Conservation (phyloP, 2,113 vertebrate species). For the Amphiprion percula region DNA sequence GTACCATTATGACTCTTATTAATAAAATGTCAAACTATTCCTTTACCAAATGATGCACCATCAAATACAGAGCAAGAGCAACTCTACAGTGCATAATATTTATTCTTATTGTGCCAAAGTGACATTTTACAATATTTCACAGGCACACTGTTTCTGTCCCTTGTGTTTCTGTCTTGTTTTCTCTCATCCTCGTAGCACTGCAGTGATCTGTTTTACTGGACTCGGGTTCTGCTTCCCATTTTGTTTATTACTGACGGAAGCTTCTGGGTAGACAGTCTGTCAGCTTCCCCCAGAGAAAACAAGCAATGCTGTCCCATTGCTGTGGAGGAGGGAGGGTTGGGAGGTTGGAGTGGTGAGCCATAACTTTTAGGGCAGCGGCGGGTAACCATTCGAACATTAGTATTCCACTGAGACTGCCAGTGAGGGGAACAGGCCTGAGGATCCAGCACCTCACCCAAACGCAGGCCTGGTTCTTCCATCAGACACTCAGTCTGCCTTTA, state of each 20-base stretch:
- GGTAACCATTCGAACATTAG: slow-evolving; percentile 75
- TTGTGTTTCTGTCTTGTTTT: slow-evolving; percentile 1
- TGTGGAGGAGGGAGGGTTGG: slow-evolving; percentile 2
- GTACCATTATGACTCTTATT: no score
- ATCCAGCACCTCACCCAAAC: slow-evolving; percentile 57
- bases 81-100: not conserved
- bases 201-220: slow-evolving; percentile 51
- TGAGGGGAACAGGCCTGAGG: slow-evolving; percentile 55
- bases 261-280: slow-evolving; percentile 66
- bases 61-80: no score
- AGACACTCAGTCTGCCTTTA: slow-evolving; percentile 24
- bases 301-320: slow-evolving; percentile 58
- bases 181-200: slow-evolving; percentile 3
- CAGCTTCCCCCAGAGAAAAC: slow-evolving; percentile 63
- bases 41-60: no score
- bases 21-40: no score
- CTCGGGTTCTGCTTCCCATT: slow-evolving; percentile 55
- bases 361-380: slow-evolving; percentile 69
- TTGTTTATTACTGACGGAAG: slow-evolving; percentile 59
- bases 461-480: slow-evolving; percentile 52
- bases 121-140: not conserved
- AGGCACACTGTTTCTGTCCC: not conserved
- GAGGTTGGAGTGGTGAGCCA: slow-evolving; percentile 48
- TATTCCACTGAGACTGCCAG: slow-evolving; percentile 74
- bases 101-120: not conserved